Conservation (phyloP, 2,797 vertebrate species). For the Darevskia nairensis region DNA sequence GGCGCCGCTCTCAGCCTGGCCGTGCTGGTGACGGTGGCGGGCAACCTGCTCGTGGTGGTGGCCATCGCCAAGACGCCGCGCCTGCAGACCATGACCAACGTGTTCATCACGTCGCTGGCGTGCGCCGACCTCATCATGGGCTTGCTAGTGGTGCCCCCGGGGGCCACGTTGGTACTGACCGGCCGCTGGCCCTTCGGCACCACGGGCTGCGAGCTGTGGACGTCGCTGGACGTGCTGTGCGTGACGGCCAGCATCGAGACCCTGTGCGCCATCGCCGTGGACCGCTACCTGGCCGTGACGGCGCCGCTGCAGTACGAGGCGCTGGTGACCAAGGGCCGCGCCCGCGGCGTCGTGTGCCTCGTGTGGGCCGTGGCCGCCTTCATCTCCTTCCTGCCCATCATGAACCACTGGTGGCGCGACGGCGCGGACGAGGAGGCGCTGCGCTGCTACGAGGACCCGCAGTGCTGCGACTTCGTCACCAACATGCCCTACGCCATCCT, state of each 20-base stretch:
- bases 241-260: slow-evolving; percentile 98
- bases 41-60: slow-evolving; percentile 92
- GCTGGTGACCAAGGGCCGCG: slow-evolving; percentile 89
- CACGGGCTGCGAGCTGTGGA: slow-evolving; percentile 89
- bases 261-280: slow-evolving; percentile 92
- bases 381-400: slow-evolving; percentile 94
- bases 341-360: slow-evolving; percentile 86
- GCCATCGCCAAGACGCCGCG: slow-evolving; percentile 88
- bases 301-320: slow-evolving; percentile 88
- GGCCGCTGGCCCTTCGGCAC: slow-evolving; percentile 85
- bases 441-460: slow-evolving; percentile 76
- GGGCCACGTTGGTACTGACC: slow-evolving; percentile 86
- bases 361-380: slow-evolving; percentile 92
- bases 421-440: slow-evolving; percentile 63
- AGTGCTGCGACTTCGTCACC: slow-evolving; percentile 92
- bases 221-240: slow-evolving; percentile 93
- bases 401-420: slow-evolving; percentile 86
- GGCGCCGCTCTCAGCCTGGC: slow-evolving; percentile 83
- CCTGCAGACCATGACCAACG: slow-evolving; percentile 93
- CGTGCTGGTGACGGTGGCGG: slow-evolving; percentile 86
- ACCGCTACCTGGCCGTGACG: slow-evolving; percentile 93
- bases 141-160: slow-evolving; percentile 90
- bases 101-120: slow-evolving; percentile 94
- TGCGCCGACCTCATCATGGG: slow-evolving; percentile 96
- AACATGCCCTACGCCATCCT: slow-evolving; percentile 86